phyloP scores from a whole-genome alignment of 2,797 vertebrate species.

The Syndactyla subalaris region DNA sequence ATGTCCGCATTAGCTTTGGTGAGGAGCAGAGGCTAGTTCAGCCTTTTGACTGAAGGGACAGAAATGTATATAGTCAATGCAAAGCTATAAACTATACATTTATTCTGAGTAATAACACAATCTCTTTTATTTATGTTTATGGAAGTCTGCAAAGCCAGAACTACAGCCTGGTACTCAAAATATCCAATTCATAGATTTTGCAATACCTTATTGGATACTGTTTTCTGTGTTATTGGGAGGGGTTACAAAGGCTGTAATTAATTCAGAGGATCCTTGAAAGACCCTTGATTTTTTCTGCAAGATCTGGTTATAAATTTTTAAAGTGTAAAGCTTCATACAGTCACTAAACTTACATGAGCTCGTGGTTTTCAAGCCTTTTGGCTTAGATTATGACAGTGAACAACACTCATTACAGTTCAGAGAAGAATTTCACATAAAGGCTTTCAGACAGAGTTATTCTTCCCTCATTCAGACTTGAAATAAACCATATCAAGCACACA shows the following conservation, averaged over 20 bases:
- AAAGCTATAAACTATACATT: not conserved
- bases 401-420: not conserved
- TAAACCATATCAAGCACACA: not conserved
- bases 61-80: not conserved
- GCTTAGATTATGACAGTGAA: not conserved
- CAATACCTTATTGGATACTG: not conserved
- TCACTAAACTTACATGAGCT: not conserved
- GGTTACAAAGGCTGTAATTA: not conserved
- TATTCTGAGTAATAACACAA: not conserved
- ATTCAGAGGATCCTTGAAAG: not conserved
- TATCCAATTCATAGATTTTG: not conserved
- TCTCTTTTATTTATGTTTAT: not conserved
- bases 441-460: not conserved
- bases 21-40: not conserved
- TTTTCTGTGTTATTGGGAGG: not conserved
- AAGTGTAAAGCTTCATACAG: not conserved
- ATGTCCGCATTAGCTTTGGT: not conserved
- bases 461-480: conserved; percentile 6
- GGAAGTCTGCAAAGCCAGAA: not conserved
- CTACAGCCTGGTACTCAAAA: not conserved
- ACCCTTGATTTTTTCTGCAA: not conserved
- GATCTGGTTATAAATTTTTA: not conserved
- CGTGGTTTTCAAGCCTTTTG: not conserved
- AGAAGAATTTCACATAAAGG: not conserved
- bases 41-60: not conserved